Percentiles rank a stretch among this genome's conserved stretches.
phyloP scores from a whole-genome alignment of 2,797 vertebrate species.

The Ctenosaura bakeri region DNA sequence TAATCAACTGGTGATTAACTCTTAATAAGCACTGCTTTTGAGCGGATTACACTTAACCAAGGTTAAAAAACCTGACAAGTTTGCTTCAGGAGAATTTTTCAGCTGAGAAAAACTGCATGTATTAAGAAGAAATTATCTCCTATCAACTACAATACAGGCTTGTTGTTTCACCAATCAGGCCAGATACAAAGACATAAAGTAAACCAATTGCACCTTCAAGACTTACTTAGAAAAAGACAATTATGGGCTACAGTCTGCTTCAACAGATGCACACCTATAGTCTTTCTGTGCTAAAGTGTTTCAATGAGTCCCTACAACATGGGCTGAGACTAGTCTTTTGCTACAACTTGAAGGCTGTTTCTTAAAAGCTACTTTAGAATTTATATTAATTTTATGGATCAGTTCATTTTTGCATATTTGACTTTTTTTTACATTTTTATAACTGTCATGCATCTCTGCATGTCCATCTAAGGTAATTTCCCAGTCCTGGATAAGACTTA shows the following conservation, averaged over 20 bases:
- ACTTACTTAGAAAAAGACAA: no score
- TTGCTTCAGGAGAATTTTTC: slow-evolving; percentile 12
- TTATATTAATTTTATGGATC: not conserved
- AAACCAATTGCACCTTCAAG: not conserved
- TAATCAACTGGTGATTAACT: not conserved
- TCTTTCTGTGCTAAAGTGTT: not conserved
- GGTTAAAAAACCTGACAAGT: not conserved
- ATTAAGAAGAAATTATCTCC: not conserved
- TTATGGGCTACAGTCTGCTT: no score
- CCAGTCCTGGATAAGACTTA: not conserved
- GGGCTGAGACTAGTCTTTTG: not conserved
- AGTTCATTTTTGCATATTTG: not conserved
- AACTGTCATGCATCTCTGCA: not conserved
- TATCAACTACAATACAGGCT: not conserved
- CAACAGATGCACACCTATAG: no score
- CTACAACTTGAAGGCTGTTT: no score
- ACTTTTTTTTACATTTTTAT: not conserved
- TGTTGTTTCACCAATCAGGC: not conserved
- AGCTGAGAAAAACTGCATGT: not conserved
- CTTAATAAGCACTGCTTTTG: not conserved
- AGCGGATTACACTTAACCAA: not conserved
- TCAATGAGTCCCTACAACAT: not conserved
- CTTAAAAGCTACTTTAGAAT: not conserved
- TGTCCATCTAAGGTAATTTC: not conserved
- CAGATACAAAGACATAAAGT: not conserved